Evolutionary conservation across 2,888 invertebrate species (phyloP).

Genomic region (Dasypogon diadema): DNA sequence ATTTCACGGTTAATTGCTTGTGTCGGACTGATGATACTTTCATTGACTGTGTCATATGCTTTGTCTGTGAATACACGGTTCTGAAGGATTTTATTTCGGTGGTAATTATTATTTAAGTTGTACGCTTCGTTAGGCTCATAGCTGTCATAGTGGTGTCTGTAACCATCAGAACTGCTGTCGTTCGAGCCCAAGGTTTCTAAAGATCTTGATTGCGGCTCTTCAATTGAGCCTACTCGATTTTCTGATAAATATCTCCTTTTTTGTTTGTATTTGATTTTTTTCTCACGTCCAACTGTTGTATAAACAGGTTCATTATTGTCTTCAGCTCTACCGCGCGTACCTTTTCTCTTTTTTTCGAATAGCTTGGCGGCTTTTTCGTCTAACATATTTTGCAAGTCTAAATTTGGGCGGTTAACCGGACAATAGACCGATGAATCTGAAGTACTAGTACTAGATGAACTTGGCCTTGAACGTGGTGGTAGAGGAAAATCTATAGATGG

Average conservation of each 20-base stretch:
- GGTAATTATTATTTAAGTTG: conserved; percentile 66
- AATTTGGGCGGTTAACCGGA: conserved; percentile 65
- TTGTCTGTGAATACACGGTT: conserved; percentile 62
- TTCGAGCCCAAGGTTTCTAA: conserved; percentile 62
- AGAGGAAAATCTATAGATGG: conserved; percentile 59
- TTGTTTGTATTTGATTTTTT: conserved; percentile 61
- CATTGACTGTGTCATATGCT: conserved; percentile 58
- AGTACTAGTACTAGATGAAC: conserved; percentile 65
- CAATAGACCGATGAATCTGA: conserved; percentile 69
- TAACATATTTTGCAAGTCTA: conserved; percentile 65
- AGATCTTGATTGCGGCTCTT: conserved; percentile 62
- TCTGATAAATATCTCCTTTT: conserved; percentile 66
- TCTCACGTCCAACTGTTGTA: conserved; percentile 61
- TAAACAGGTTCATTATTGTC: conserved; percentile 62
- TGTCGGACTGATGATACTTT: conserved; percentile 59
- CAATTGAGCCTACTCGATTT: conserved; percentile 67
- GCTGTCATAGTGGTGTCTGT: conserved; percentile 62
- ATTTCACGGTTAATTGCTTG: conserved; percentile 66
- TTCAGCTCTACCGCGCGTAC: conserved; percentile 13
- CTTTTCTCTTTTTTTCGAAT: conserved; percentile 62
- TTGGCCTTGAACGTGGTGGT: conserved; percentile 60
- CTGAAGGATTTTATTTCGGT: conserved; percentile 65
- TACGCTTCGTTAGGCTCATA: conserved; percentile 66
- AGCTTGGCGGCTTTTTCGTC: conserved; percentile 65
- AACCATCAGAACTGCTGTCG: conserved; percentile 59